Evolutionary conservation across 2,113 vertebrate genomes (phyloP).

Genomic region (Plecturocebus donacophilus): DNA sequence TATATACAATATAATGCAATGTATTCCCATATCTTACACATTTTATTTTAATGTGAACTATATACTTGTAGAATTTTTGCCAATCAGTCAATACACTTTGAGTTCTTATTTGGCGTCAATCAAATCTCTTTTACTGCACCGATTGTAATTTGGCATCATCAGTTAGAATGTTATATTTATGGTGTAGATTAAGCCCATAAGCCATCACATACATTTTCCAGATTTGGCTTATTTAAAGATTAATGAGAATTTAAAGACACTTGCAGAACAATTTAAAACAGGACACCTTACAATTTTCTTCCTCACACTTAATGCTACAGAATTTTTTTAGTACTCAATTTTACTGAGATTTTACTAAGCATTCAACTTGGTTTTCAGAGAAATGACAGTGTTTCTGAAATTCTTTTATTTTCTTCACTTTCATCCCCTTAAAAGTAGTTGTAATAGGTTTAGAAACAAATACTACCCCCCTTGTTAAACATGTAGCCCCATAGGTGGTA

Average conservation of each 20-base stretch:
- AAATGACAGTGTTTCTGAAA: neutral
- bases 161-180: neutral
- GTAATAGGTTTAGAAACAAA: neutral
- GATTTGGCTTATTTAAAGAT: constrained; percentile 42
- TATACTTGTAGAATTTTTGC: neutral
- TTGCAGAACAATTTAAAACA: neutral
- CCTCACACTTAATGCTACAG: neutral
- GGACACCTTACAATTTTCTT: neutral
- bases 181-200: neutral
- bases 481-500: neutral
- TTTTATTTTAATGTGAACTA: constrained; percentile 32
- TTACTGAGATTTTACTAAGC: constrained; percentile 19
- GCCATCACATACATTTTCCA: neutral
- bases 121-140: constrained; percentile 3
- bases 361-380: constrained; percentile 25
- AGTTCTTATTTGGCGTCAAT: neutral
- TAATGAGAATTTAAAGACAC: constrained; percentile 29
- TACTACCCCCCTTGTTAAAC: neutral
- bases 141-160: neutral
- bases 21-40: neutral
- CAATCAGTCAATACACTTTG: neutral
- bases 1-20: neutral
- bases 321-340: neutral
- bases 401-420: neutral
- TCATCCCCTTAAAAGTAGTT: neutral